Evolutionary conservation across 2,888 invertebrate genomes (phyloP).

Genomic region (Nezara viridula): DNA sequence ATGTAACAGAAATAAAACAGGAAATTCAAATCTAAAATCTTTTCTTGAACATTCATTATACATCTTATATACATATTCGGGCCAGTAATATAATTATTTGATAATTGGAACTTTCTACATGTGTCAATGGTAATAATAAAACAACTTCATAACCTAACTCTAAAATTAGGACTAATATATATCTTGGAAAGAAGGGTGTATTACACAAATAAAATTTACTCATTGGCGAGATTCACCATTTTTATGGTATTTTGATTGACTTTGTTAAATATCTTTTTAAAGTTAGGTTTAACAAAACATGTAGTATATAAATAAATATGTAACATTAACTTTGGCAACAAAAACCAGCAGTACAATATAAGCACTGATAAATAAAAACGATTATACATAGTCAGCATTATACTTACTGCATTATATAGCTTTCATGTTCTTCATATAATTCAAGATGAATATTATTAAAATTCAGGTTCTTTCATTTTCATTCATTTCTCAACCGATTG

Average conservation of each 20-base stretch:
- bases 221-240: not conserved
- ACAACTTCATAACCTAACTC: not conserved
- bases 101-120: not conserved
- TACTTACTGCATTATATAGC: conserved; percentile 7
- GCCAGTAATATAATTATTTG: not conserved
- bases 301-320: not conserved
- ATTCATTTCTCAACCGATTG: not conserved
- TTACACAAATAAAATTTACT: not conserved
- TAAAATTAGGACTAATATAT: not conserved
- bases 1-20: not conserved
- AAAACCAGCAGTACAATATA: not conserved
- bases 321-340: not conserved
- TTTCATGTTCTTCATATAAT: conserved; percentile 16
- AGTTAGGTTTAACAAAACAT: not conserved
- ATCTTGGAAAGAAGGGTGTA: not conserved
- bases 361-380: conserved; percentile 13
- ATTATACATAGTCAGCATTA: not conserved
- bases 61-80: not conserved
- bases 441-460: not conserved
- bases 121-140: not conserved
- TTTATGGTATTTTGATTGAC: not conserved
- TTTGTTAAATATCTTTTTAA: not conserved
- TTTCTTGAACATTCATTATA: not conserved
- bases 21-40: not conserved
- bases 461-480: not conserved